These are phyloP conservation scores for Monopis laevigella DNA, from an alignment of 2,888 invertebrate genomes.

Conservation along the genomic window DNA sequence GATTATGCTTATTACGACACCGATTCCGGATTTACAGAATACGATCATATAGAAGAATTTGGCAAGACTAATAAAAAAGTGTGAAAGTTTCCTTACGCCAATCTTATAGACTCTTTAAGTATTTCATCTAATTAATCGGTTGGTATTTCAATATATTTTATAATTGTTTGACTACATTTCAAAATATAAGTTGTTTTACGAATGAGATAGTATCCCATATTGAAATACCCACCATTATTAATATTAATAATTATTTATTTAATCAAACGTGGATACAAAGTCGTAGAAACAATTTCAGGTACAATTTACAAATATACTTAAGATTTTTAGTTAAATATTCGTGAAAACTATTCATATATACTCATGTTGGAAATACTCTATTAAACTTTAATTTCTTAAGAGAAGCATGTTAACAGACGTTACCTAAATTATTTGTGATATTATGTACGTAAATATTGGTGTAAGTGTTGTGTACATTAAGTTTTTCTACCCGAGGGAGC, in stretches of 20 bases:
- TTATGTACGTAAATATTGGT: slow-evolving; percentile 31
- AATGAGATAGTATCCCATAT: too few relatives aligned
- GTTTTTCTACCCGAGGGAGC: not conserved
- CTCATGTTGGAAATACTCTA: too few relatives aligned
- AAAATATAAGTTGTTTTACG: too few relatives aligned
- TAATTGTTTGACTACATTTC: too few relatives aligned
- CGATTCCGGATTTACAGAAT: slow-evolving; percentile 66
- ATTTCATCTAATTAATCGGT: slow-evolving; percentile 2
- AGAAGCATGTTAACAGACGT: slow-evolving; percentile 29
- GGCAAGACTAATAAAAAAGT: slow-evolving; percentile 65
- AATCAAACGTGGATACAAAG: too few relatives aligned
- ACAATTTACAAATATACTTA: too few relatives aligned
- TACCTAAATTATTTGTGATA: slow-evolving; percentile 65
- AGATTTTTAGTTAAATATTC: too few relatives aligned
- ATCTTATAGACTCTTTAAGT: not conserved
- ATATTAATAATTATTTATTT: too few relatives aligned
- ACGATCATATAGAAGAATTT: slow-evolving; percentile 70
- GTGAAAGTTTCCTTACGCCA: slow-evolving; percentile 20
- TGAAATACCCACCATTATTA: slow-evolving; percentile 3
- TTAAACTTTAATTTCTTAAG: not conserved
- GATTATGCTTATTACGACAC: slow-evolving; percentile 89
- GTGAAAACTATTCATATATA: too few relatives aligned
- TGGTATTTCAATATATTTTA: slow-evolving; percentile 2
- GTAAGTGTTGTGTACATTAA: slow-evolving; percentile 1
- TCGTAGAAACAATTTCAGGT: too few relatives aligned